phyloP scores from a whole-genome alignment of 1,140 invertebrate genomes.

The Agraylea sexmaculata region DNA sequence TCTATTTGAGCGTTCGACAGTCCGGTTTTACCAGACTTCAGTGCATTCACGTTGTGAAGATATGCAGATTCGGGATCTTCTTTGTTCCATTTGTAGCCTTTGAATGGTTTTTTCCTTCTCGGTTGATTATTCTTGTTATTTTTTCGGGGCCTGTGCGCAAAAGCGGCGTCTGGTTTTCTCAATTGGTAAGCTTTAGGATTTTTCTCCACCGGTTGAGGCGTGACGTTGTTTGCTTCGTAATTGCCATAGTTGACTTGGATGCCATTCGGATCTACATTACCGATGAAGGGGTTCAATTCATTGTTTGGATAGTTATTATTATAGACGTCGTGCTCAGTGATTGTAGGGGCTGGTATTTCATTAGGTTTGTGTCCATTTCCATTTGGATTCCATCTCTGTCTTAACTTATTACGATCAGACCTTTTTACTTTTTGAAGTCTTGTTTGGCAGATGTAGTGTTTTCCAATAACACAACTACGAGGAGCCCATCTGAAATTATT shows the following conservation, averaged over 20 bases:
- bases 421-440: constrained; percentile 35
- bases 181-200: constrained; percentile 8
- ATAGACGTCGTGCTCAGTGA: constrained; percentile 7
- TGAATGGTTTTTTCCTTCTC: constrained; percentile 14
- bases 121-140: neutral
- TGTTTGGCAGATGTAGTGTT: constrained; percentile 56
- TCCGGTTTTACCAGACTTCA: constrained; percentile 32
- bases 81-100: constrained; percentile 29
- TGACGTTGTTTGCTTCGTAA: constrained; percentile 3
- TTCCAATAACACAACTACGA: constrained; percentile 43
- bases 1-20: constrained; percentile 33
- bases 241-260: neutral
- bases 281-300: constrained; percentile 21
- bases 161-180: constrained; percentile 7
- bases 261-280: constrained; percentile 24
- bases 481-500: constrained; percentile 50
- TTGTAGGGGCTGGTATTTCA: constrained; percentile 36
- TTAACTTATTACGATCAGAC: constrained; percentile 30
- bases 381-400: constrained; percentile 27
- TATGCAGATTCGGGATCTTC: constrained; percentile 34
- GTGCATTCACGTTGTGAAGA: constrained; percentile 30
- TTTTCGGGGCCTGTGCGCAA: constrained; percentile 7
- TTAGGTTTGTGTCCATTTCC: constrained; percentile 34
- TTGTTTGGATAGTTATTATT: constrained; percentile 1
- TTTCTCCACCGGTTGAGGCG: constrained; percentile 1